phyloP scores from a whole-genome alignment of 2,797 vertebrate species.

The Trematomus bernacchii region DNA sequence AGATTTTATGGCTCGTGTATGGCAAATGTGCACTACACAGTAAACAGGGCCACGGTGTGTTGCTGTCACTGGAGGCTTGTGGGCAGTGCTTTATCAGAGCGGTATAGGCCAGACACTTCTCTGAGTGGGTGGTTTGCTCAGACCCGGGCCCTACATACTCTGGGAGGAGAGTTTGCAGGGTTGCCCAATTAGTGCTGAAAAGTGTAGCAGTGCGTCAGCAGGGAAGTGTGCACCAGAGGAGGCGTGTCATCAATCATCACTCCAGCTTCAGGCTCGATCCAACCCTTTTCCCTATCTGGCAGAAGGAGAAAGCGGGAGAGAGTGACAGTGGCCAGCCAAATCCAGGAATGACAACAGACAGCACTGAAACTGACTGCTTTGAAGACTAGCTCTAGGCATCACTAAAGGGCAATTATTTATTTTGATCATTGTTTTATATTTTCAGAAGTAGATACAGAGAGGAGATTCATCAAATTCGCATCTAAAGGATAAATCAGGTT shows the following conservation, averaged over 20 bases:
- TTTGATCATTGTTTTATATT: slow-evolving; percentile 32
- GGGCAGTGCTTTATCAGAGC: slow-evolving; percentile 69
- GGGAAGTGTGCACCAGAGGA: slow-evolving; percentile 84
- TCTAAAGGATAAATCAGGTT: neutral
- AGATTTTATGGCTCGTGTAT: slow-evolving; percentile 44
- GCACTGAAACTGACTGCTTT: slow-evolving; percentile 34
- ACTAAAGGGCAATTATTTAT: slow-evolving; percentile 28
- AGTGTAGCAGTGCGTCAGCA: slow-evolving; percentile 84
- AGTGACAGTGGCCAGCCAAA: slow-evolving; percentile 63
- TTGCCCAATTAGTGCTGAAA: slow-evolving; percentile 88
- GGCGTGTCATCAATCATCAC: slow-evolving; percentile 88
- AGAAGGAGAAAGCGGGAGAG: slow-evolving; percentile 61
- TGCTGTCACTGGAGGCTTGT: slow-evolving; percentile 42
- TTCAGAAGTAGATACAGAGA: neutral
- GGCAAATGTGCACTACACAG: slow-evolving; percentile 49
- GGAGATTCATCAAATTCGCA: slow-evolving; percentile 2
- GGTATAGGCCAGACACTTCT: slow-evolving; percentile 58
- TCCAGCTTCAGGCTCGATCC: slow-evolving; percentile 77
- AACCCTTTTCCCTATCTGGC: slow-evolving; percentile 68
- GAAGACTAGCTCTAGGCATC: slow-evolving; percentile 43
- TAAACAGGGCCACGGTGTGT: slow-evolving; percentile 49
- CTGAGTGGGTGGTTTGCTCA: slow-evolving; percentile 76
- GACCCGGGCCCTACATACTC: slow-evolving; percentile 67
- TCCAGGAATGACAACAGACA: slow-evolving; percentile 67
- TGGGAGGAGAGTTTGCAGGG: slow-evolving; percentile 75